phyloP scores from a whole-genome alignment of 35 echinoderm and acorn worm genomes.

The Stichopus chloronotus region DNA sequence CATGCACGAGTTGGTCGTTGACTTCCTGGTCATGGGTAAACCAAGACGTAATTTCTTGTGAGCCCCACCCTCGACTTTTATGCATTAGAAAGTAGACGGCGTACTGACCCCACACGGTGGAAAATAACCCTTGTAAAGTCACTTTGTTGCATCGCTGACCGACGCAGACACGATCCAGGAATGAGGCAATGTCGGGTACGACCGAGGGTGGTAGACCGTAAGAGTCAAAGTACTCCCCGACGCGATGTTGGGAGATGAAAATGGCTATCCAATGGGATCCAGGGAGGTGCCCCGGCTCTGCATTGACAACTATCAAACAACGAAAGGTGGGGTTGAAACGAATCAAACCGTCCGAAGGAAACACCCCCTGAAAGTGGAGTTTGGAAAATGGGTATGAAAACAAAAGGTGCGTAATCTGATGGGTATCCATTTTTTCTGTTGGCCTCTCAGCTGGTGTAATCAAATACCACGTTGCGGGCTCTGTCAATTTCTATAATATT shows the following conservation, averaged over 20 bases:
- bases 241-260: conserved; percentile 20
- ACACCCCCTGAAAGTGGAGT: conserved; percentile 48
- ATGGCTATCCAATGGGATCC: conserved; percentile 63
- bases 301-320: conserved; percentile 30
- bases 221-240: conserved; percentile 37
- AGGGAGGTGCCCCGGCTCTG: background rate
- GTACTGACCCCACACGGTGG: conserved; percentile 58
- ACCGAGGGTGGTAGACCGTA: conserved; percentile 23
- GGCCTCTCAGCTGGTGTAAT: conserved; percentile 41
- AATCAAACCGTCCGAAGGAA: conserved; percentile 52
- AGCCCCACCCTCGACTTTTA: conserved; percentile 25
- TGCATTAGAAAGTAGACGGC: conserved; percentile 45
- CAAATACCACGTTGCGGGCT: conserved; percentile 59
- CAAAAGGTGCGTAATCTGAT: conserved; percentile 19
- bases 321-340: background rate
- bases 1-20: no score
- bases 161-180: background rate
- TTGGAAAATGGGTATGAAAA: background rate
- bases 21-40: no score
- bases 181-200: background rate
- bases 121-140: conserved; percentile 1
- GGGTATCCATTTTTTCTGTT: conserved; percentile 61
- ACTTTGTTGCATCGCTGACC: background rate
- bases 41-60: background rate
- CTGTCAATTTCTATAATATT: conserved; percentile 10